Evolutionary conservation across 2,888 invertebrate genomes (phyloP).

Genomic region (Habroteleia sp.): DNA sequence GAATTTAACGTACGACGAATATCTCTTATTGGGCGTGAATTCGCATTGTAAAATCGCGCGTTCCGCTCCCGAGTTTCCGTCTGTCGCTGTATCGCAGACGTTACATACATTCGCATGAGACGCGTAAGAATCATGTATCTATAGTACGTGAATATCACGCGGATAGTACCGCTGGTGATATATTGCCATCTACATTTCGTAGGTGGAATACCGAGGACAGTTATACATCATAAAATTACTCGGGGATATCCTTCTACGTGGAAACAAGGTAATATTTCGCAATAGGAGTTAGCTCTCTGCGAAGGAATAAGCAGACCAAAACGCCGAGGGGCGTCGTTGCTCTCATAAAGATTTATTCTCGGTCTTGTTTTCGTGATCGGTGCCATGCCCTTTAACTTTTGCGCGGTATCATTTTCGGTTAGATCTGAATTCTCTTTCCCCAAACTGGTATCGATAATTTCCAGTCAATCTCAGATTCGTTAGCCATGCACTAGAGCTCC

Average conservation of each 20-base stretch:
- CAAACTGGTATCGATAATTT: too few species aligned
- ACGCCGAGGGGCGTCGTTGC: slow-evolving; percentile 67
- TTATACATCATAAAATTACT: slow-evolving; percentile 74
- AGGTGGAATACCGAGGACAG: slow-evolving; percentile 57
- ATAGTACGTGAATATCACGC: slow-evolving; percentile 32
- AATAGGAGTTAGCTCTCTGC: slow-evolving; percentile 61
- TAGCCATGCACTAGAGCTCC: slow-evolving; percentile 12
- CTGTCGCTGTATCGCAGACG: slow-evolving; percentile 32
- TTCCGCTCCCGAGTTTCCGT: slow-evolving; percentile 33
- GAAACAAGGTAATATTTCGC: slow-evolving; percentile 75
- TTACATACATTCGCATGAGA: slow-evolving; percentile 42
- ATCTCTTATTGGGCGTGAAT: slow-evolving; percentile 56
- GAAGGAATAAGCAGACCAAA: slow-evolving; percentile 67
- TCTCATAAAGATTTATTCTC: slow-evolving; percentile 73
- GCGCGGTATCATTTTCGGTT: slow-evolving; percentile 64
- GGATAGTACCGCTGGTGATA: slow-evolving; percentile 22
- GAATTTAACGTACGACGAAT: slow-evolving; percentile 34
- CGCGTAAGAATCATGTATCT: slow-evolving; percentile 49
- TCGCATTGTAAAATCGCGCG: slow-evolving; percentile 54
- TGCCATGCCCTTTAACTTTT: slow-evolving; percentile 50
- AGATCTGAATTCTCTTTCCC: too few species aligned
- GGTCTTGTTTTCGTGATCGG: slow-evolving; percentile 57
- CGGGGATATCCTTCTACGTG: slow-evolving; percentile 69
- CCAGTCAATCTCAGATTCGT: slow-evolving; percentile 40
- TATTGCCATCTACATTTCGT: slow-evolving; percentile 41